Conservation (phyloP, 2,797 vertebrate genomes). For the Aphelocoma californica region DNA sequence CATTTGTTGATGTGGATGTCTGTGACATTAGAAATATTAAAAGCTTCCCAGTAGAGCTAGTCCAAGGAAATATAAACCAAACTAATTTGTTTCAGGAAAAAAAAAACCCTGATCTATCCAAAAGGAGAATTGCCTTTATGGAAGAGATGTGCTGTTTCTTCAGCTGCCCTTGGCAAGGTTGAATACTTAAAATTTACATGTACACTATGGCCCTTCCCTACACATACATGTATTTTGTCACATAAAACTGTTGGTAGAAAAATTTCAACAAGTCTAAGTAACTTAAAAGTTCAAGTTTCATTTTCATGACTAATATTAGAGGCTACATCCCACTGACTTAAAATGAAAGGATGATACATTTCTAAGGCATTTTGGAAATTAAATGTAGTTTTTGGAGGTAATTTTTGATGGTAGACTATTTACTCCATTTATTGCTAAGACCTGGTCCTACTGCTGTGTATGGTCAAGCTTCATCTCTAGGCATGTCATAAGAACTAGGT, state of each 20-base stretch:
- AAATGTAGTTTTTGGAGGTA: not conserved
- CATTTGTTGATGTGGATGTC: not conserved
- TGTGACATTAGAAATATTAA: not conserved
- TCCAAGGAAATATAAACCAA: not conserved
- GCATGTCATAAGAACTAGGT: not conserved
- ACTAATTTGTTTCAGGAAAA: not conserved
- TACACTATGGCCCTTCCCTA: not conserved
- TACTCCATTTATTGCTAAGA: not conserved
- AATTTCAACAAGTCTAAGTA: not conserved
- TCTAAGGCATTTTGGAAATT: not conserved
- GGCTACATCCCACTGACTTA: not conserved
- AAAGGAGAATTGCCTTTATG: not conserved
- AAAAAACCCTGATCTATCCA: accelerated
- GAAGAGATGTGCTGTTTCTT: not conserved
- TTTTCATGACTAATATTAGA: not conserved
- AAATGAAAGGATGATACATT: not conserved
- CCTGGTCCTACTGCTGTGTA: not conserved
- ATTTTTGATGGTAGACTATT: not conserved
- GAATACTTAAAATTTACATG: not conserved
- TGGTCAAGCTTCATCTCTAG: not conserved
- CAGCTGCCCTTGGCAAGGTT: not conserved
- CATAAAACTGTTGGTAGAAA: not conserved
- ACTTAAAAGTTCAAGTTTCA: not conserved
- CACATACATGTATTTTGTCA: not conserved
- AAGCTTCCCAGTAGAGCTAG: not conserved